Conservation (phyloP, 2,113 vertebrate genomes). For the Litocranius walleri region DNA sequence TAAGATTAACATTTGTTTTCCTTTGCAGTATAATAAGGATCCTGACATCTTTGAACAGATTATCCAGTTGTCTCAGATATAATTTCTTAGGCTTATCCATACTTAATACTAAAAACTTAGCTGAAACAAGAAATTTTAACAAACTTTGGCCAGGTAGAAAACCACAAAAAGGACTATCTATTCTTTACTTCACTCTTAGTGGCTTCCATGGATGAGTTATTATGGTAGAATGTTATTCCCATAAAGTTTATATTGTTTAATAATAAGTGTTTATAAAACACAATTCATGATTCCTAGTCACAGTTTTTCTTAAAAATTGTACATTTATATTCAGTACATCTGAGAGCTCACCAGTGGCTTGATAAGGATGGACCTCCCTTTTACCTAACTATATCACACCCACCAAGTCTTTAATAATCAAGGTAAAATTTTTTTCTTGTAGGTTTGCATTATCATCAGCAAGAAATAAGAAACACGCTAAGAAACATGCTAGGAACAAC, state of each 20-base stretch:
- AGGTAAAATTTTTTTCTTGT: not conserved
- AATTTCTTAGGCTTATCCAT: not conserved
- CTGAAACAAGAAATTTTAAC: not conserved
- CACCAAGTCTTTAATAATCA: not conserved
- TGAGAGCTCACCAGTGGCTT: not conserved
- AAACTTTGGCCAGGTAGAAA: not conserved
- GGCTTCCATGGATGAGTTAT: not conserved
- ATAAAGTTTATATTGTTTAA: not conserved
- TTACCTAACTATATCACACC: not conserved
- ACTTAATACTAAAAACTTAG: not conserved
- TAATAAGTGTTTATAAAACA: not conserved
- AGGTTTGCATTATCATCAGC: slow-evolving; percentile 88
- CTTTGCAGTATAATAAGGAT: not conserved
- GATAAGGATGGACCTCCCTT: not conserved
- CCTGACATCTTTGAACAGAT: not conserved
- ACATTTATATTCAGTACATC: not conserved
- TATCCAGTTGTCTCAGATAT: not conserved
- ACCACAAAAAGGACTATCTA: not conserved
- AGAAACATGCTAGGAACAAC: slow-evolving; percentile 83
- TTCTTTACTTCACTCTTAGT: not conserved
- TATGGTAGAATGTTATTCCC: not conserved
- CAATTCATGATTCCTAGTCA: not conserved
- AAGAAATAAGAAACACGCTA: slow-evolving; percentile 81
- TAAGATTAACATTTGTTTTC: not conserved
- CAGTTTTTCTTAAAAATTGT: not conserved